A percentile compares a stretch with the other conserved stretches of the same genome.
Conservation (phyloP, 2,797 vertebrate species). For the Yasuhikotakia modesta region DNA sequence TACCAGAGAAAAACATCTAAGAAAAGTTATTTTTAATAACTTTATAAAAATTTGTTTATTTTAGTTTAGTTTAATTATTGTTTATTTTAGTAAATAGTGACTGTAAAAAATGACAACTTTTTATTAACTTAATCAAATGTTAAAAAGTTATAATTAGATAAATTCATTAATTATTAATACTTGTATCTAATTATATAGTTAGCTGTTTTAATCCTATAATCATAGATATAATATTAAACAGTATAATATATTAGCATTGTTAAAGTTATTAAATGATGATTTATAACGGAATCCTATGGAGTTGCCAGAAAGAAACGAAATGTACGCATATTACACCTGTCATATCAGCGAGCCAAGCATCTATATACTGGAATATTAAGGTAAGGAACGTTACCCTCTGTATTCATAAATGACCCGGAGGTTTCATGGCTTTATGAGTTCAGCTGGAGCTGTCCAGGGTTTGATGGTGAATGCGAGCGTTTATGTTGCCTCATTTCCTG, state of each 20-base stretch:
- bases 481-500: conserved; percentile 80
- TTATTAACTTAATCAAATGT: too few species aligned
- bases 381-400: not conserved
- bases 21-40: too few species aligned
- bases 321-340: conserved; percentile 7
- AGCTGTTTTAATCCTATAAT: too few species aligned
- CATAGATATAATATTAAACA: too few species aligned
- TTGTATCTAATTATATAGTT: too few species aligned
- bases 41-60: too few species aligned
- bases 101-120: too few species aligned
- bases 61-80: too few species aligned
- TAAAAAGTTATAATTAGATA: too few species aligned
- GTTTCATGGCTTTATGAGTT: conserved; percentile 50
- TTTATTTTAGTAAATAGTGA: too few species aligned
- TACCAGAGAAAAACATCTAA: conserved; percentile 1
- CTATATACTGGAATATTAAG: not conserved
- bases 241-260: not conserved
- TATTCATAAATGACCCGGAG: conserved; percentile 22
- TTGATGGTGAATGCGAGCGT: conserved; percentile 66
- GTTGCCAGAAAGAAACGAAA: not conserved
- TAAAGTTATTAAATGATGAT: not conserved
- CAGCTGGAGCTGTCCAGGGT: conserved; percentile 61
- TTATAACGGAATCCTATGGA: not conserved
- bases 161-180: too few species aligned
- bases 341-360: conserved; percentile 1